Evolutionary conservation across 64 coral and sea anemone species (phyloP).

Genomic region (Pachyseris speciosa): DNA sequence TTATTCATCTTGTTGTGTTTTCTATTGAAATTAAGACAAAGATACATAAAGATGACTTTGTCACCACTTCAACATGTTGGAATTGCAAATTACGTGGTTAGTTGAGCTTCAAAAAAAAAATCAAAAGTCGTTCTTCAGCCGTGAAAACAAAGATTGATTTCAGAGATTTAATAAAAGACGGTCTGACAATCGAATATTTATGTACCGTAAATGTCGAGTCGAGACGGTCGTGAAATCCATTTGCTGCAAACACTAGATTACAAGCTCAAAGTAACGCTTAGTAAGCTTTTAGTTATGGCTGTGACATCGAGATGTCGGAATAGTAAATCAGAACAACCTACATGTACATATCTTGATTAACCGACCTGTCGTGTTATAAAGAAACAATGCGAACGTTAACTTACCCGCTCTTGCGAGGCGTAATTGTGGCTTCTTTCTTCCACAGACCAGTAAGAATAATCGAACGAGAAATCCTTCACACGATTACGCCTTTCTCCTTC

Average conservation of each 20-base stretch:
- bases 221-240: too few relatives aligned
- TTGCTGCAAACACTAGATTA: too few relatives aligned
- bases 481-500: conserved; percentile 76
- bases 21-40: neutral
- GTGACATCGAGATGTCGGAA: neutral
- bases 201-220: too few relatives aligned
- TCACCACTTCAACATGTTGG: neutral
- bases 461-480: conserved; percentile 97
- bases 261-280: too few relatives aligned
- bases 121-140: neutral
- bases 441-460: conserved; percentile 97
- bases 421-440: conserved; percentile 84
- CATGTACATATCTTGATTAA: too few relatives aligned
- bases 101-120: too few relatives aligned
- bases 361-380: neutral
- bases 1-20: neutral
- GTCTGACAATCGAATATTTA: too few relatives aligned
- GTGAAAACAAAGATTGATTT: too few relatives aligned
- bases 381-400: neutral
- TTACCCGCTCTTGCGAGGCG: conserved; percentile 87
- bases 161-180: too few relatives aligned
- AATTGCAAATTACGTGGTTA: neutral
- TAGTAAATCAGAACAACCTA: neutral
- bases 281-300: neutral
- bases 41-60: neutral